phyloP scores from a whole-genome alignment of 2,888 invertebrate species.

The Plemyria rubiginata region DNA sequence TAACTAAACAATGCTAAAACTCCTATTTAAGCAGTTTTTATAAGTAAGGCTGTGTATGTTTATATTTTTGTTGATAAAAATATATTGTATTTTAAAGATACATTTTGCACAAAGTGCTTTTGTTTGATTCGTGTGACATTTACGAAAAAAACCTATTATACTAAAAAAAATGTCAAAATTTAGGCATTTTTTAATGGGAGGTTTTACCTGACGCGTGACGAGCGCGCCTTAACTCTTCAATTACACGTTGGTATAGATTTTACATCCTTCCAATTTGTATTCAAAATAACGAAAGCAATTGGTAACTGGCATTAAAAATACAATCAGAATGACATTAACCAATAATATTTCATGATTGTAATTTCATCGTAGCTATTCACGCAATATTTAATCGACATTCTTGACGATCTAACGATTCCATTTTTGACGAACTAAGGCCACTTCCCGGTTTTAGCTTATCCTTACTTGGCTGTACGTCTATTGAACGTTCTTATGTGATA shows the following conservation, averaged over 20 bases:
- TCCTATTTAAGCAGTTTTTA: too few species aligned
- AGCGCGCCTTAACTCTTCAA: conserved; percentile 15
- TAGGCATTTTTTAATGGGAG: conserved; percentile 6
- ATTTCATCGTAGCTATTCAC: too few species aligned
- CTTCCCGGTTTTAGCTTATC: background rate
- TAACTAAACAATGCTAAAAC: too few species aligned
- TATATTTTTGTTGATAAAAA: background rate
- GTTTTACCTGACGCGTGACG: conserved; percentile 13
- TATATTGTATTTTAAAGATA: background rate
- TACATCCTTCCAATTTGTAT: background rate
- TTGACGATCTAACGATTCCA: too few species aligned
- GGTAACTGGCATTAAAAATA: background rate
- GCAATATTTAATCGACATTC: too few species aligned
- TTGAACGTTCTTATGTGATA: conserved; percentile 45
- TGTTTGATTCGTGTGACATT: background rate
- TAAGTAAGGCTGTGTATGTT: too few species aligned
- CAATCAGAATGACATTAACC: background rate
- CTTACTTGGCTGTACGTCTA: background rate
- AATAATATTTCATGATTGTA: too few species aligned
- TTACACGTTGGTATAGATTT: conserved; percentile 6
- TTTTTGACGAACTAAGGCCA: too few species aligned
- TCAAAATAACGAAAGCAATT: conserved; percentile 1
- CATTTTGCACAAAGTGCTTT: too few species aligned
- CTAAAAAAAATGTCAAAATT: background rate
- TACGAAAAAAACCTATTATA: background rate